A percentile compares a stretch with the other conserved stretches of the same genome.
Evolutionary conservation across 2,888 invertebrate species (phyloP).

Genomic region (Microctonus hyperodae): DNA sequence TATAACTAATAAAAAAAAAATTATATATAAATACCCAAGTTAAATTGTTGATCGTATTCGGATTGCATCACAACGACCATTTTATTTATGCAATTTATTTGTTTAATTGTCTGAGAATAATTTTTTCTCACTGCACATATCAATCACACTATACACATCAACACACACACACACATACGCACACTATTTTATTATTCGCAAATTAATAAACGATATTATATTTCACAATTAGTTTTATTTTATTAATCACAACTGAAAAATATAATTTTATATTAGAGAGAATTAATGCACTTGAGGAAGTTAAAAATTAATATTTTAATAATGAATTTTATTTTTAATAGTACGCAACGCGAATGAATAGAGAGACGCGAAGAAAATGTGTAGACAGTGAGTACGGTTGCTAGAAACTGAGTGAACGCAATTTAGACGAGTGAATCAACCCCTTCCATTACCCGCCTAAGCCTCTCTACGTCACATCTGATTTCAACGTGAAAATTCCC

Average conservation of each 20-base stretch:
- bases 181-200: neutral
- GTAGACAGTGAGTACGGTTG: slow-evolving; percentile 47
- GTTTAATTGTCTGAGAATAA: neutral
- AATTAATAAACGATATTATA: neutral
- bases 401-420: slow-evolving; percentile 51
- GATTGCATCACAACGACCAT: slow-evolving; percentile 58
- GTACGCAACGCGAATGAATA: too few species aligned
- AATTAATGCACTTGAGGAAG: too few species aligned
- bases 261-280: too few species aligned
- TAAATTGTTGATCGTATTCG: slow-evolving; percentile 52
- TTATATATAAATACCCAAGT: slow-evolving; percentile 49
- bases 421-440: slow-evolving; percentile 50
- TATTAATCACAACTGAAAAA: neutral
- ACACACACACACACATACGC: neutral
- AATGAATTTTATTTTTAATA: too few species aligned
- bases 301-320: too few species aligned
- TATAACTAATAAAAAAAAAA: neutral
- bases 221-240: neutral
- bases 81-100: slow-evolving; percentile 30
- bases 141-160: neutral
- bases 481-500: too few species aligned
- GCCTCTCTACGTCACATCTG: neutral
- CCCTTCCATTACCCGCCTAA: slow-evolving; percentile 36
- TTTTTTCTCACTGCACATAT: neutral
- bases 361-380: slow-evolving; percentile 41